A percentile compares a stretch with the other conserved stretches of the same genome.
Conservation (phyloP, 1,140 invertebrate genomes). For the Zeugodacus cucurbitae region DNA sequence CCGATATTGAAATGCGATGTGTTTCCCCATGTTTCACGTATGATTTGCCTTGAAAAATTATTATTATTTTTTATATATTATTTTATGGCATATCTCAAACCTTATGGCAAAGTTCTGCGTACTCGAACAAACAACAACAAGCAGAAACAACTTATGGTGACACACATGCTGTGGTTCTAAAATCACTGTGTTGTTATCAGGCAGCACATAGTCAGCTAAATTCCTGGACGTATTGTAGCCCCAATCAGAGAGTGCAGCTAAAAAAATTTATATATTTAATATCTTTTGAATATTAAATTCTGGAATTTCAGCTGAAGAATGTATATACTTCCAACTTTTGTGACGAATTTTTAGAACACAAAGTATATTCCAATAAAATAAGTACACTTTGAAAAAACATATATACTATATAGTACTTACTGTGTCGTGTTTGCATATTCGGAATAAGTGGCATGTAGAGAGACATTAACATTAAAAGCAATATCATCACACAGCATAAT, state of each 20-base stretch:
- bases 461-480: not conserved
- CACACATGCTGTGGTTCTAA: slow-evolving; percentile 74
- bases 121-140: slow-evolving; percentile 81
- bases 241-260: slow-evolving; percentile 72
- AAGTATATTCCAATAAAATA: no score
- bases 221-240: slow-evolving; percentile 77
- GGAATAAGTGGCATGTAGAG: not conserved
- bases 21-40: slow-evolving; percentile 85
- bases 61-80: slow-evolving; percentile 1
- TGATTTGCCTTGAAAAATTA: slow-evolving; percentile 69
- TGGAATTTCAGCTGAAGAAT: slow-evolving; percentile 53
- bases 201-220: slow-evolving; percentile 76
- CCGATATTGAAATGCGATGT: slow-evolving; percentile 69
- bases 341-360: not conserved
- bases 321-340: not conserved
- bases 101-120: slow-evolving; percentile 73
- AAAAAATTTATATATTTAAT: no score
- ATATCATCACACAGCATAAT: not conserved
- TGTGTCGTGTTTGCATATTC: not conserved
- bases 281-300: slow-evolving; percentile 59
- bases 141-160: slow-evolving; percentile 69
- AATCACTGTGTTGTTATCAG: slow-evolving; percentile 75
- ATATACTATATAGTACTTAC: not conserved
- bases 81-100: slow-evolving; percentile 14
- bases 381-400: no score